phyloP scores from a whole-genome alignment of 2,888 invertebrate species.

The Lathronympha strigana region DNA sequence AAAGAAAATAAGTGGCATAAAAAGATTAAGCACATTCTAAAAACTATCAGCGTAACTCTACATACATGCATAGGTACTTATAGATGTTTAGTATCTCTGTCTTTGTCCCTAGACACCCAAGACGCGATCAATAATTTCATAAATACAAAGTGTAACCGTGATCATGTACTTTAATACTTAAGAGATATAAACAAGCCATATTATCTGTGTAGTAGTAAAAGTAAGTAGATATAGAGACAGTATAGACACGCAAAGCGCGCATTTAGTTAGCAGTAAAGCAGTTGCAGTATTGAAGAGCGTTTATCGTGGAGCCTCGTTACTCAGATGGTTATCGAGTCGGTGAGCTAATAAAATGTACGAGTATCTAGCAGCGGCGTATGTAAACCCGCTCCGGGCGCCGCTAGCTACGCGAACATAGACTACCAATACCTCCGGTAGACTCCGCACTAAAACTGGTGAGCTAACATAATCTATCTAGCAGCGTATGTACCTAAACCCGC shows the following conservation, averaged over 20 bases:
- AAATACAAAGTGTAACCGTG: no score
- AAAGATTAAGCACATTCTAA: no score
- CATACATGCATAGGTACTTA: no score
- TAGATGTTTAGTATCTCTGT: no score
- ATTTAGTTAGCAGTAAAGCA: slow-evolving; percentile 12
- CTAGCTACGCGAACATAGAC: slow-evolving; percentile 7
- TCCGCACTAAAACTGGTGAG: neutral
- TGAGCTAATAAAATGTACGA: slow-evolving; percentile 33
- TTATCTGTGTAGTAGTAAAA: no score
- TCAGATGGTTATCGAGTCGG: slow-evolving; percentile 34
- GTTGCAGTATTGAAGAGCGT: slow-evolving; percentile 26
- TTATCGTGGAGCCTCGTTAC: slow-evolving; percentile 28
- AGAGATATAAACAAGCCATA: neutral
- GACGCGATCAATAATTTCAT: no score
- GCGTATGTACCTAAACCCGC: no score
- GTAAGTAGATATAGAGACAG: neutral
- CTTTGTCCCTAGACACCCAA: no score
- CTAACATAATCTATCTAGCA: no score
- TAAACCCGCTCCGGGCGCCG: neutral
- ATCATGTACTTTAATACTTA: neutral
- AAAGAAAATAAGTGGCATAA: no score
- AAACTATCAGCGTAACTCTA: no score
- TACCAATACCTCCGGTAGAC: neutral
- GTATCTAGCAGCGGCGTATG: slow-evolving; percentile 13
- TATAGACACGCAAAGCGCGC: slow-evolving; percentile 6